These are phyloP conservation scores for Macquaria ambigua DNA, from an alignment of 2,113 vertebrate genomes.

Conservation along the genomic window DNA sequence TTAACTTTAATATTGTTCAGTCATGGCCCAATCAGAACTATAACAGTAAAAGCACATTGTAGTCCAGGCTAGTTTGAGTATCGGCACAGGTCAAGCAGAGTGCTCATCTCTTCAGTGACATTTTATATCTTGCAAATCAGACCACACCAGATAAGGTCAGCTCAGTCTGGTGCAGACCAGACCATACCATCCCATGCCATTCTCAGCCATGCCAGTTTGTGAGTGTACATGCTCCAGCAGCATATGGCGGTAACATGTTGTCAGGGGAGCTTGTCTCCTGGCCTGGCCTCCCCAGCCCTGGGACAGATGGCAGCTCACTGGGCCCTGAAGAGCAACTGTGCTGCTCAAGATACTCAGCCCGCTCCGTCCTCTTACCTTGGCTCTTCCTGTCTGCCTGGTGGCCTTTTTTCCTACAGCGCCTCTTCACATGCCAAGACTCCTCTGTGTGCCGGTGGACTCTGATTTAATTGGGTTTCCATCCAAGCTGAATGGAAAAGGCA, in stretches of 20 bases:
- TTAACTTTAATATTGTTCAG: neutral
- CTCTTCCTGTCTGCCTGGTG: conserved; percentile 61
- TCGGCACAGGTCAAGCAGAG: neutral
- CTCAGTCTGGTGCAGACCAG: conserved; percentile 41
- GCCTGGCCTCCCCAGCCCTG: conserved; percentile 81
- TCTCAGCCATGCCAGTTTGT: conserved; percentile 50
- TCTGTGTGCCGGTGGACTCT: conserved; percentile 28
- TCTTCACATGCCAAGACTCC: conserved; percentile 49
- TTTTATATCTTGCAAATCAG: conserved; percentile 29
- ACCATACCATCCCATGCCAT: conserved; percentile 41
- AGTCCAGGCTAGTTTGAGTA: neutral
- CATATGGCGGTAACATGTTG: conserved; percentile 89
- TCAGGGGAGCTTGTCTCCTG: conserved; percentile 86
- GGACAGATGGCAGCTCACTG: conserved; percentile 91
- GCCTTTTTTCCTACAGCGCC: conserved; percentile 35
- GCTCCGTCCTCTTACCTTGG: conserved; percentile 58
- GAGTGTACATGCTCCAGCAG: conserved; percentile 67
- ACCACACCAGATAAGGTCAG: conserved; percentile 44
- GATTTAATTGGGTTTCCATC: conserved; percentile 52
- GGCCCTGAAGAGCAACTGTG: conserved; percentile 85
- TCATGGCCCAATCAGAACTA: neutral
- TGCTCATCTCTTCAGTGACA: neutral
- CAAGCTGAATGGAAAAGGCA: conserved; percentile 31
- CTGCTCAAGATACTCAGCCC: conserved; percentile 65
- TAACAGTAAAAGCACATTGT: neutral